Conservation (phyloP, 2,113 vertebrate species). For the Mixornis gularis region DNA sequence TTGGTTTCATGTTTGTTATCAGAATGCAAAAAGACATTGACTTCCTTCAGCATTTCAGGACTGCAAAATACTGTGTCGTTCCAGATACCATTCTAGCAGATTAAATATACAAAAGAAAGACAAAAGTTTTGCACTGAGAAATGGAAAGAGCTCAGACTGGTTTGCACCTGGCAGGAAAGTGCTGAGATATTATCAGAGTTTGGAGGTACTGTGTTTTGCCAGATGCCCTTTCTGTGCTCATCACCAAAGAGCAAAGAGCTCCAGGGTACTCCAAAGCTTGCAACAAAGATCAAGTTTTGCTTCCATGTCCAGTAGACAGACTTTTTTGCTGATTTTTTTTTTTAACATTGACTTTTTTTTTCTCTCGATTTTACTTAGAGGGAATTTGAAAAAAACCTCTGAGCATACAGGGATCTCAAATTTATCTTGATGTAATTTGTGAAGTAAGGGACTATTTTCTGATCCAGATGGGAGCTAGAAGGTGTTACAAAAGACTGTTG, state of each 20-base stretch:
- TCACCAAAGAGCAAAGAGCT: neutral
- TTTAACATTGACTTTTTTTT: neutral
- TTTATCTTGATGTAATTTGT: neutral
- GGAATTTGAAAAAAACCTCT: neutral
- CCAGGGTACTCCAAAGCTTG: neutral
- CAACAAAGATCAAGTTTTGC: neutral
- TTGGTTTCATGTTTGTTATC: neutral
- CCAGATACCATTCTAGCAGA: constrained; percentile 10
- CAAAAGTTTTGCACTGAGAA: neutral
- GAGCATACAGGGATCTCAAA: neutral
- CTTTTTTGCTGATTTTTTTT: neutral
- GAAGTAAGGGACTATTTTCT: neutral
- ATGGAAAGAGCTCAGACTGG: neutral
- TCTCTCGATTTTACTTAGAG: neutral
- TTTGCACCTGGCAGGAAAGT: constrained; percentile 55
- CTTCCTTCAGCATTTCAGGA: neutral
- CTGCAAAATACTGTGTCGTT: neutral
- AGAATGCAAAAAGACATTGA: neutral
- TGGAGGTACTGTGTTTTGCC: neutral
- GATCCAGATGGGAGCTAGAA: constrained; percentile 8
- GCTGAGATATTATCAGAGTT: neutral
- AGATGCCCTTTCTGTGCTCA: constrained; percentile 7
- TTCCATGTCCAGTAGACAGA: neutral
- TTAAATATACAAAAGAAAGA: constrained; percentile 14
- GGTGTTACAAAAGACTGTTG: neutral